Evolutionary conservation across 2,797 vertebrate species (phyloP).

Genomic region (Bovichtus variegatus): DNA sequence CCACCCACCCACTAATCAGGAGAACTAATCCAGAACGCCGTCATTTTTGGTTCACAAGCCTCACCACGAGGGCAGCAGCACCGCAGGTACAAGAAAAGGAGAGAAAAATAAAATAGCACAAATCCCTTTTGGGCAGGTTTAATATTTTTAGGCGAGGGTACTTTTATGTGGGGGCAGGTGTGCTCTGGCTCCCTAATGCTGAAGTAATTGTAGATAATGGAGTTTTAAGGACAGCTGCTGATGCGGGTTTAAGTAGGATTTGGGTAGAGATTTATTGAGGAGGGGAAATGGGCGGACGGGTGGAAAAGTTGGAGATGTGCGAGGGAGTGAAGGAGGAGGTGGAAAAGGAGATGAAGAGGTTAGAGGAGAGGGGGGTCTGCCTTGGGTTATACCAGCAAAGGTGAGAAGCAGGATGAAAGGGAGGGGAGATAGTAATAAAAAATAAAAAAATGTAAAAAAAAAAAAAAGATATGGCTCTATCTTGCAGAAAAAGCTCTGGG

Average conservation of each 20-base stretch:
- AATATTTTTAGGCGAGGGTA: slow-evolving; percentile 75
- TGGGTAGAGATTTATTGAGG: slow-evolving; percentile 77
- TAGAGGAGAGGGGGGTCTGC: slow-evolving; percentile 30
- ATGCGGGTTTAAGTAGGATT: slow-evolving; percentile 84
- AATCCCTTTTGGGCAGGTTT: slow-evolving; percentile 78
- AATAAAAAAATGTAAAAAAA: too few species aligned
- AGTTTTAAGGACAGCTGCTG: slow-evolving; percentile 85
- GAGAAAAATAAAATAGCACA: slow-evolving; percentile 53
- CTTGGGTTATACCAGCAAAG: slow-evolving; percentile 61
- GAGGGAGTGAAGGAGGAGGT: slow-evolving; percentile 55
- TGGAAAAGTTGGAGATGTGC: slow-evolving; percentile 72
- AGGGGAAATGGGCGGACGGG: slow-evolving; percentile 64
- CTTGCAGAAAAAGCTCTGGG: slow-evolving; percentile 59
- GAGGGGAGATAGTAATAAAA: slow-evolving; percentile 5
- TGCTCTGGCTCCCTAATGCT: slow-evolving; percentile 78
- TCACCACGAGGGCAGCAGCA: slow-evolving; percentile 49
- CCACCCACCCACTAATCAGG: slow-evolving; percentile 61
- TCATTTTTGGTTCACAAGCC: slow-evolving; percentile 65
- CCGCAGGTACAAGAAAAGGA: slow-evolving; percentile 60
- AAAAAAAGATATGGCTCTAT: slow-evolving; percentile 59
- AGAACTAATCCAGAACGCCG: slow-evolving; percentile 59
- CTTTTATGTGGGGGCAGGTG: slow-evolving; percentile 80
- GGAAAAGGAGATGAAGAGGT: slow-evolving; percentile 54
- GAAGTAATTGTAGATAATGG: slow-evolving; percentile 87
- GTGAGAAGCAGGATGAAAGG: slow-evolving; percentile 55